phyloP scores from a whole-genome alignment of 1,140 invertebrate species.

The Hormaphis cornu region DNA sequence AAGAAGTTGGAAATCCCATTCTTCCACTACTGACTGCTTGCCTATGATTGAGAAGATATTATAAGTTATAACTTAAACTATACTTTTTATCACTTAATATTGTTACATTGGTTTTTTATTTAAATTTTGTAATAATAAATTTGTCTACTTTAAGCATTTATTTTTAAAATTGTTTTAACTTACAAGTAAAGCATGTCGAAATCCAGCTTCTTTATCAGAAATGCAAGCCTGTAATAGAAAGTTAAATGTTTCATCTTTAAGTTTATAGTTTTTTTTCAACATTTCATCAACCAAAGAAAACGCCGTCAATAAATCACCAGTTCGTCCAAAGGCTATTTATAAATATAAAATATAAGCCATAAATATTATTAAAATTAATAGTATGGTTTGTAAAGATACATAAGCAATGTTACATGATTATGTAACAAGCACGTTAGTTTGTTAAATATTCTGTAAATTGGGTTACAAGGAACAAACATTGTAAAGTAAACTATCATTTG shows the following conservation, averaged over 20 bases:
- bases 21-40: too few relatives aligned
- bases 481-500: too few relatives aligned
- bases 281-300: constrained; percentile 79
- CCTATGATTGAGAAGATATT: too few relatives aligned
- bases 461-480: too few relatives aligned
- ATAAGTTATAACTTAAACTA: too few relatives aligned
- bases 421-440: too few relatives aligned
- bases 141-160: background rate
- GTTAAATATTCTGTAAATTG: too few relatives aligned
- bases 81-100: too few relatives aligned
- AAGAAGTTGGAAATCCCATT: too few relatives aligned
- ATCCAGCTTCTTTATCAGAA: constrained; percentile 63
- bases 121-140: too few relatives aligned
- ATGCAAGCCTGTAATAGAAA: constrained; percentile 76
- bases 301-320: constrained; percentile 62
- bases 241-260: constrained; percentile 62
- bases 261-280: constrained; percentile 52
- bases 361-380: background rate
- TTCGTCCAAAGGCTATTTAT: constrained; percentile 62
- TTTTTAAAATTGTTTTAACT: constrained; percentile 12
- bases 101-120: too few relatives aligned
- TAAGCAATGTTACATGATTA: too few relatives aligned
- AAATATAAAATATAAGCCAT: constrained; percentile 30
- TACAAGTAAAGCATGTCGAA: constrained; percentile 63
- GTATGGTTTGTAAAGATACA: background rate